These are phyloP conservation scores for Psophia crepitans DNA, from an alignment of 2,113 vertebrate species.

Conservation along the genomic window DNA sequence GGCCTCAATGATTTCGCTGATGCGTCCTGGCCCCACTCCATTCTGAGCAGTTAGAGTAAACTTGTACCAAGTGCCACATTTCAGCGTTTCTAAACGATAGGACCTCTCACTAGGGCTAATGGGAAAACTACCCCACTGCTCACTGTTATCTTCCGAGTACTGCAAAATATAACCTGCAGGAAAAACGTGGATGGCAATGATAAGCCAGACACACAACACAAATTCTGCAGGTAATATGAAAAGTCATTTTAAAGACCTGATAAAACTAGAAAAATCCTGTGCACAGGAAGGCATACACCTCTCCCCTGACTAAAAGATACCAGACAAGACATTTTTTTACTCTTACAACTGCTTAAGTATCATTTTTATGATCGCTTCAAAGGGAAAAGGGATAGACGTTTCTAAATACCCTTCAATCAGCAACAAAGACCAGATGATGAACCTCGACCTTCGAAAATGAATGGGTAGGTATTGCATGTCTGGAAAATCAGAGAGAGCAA, in stretches of 20 bases:
- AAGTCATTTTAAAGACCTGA: neutral
- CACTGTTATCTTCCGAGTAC: slow-evolving; percentile 97
- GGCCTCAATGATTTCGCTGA: slow-evolving; percentile 98
- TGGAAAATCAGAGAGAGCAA: neutral
- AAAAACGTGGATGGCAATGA: neutral
- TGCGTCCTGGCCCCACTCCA: slow-evolving; percentile 94
- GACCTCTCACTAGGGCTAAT: slow-evolving; percentile 97
- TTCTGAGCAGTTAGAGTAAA: slow-evolving; percentile 98
- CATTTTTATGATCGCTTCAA: neutral
- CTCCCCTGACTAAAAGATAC: neutral
- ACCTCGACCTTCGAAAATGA: neutral
- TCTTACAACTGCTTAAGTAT: neutral
- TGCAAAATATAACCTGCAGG: slow-evolving; percentile 92
- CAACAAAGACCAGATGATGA: neutral
- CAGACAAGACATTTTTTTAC: neutral
- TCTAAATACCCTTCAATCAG: neutral
- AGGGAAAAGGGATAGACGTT: neutral
- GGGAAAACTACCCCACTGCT: slow-evolving; percentile 97
- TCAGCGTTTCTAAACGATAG: slow-evolving; percentile 92
- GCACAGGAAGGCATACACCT: neutral
- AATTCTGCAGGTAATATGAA: neutral
- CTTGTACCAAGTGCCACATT: slow-evolving; percentile 99
- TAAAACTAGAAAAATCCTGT: neutral
- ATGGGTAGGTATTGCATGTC: neutral
- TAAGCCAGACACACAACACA: neutral